A percentile compares a stretch with the other conserved stretches of the same genome.
These are phyloP conservation scores for Clarias fuscus DNA, from an alignment of 2,797 vertebrate genomes.

Conservation along the genomic window DNA sequence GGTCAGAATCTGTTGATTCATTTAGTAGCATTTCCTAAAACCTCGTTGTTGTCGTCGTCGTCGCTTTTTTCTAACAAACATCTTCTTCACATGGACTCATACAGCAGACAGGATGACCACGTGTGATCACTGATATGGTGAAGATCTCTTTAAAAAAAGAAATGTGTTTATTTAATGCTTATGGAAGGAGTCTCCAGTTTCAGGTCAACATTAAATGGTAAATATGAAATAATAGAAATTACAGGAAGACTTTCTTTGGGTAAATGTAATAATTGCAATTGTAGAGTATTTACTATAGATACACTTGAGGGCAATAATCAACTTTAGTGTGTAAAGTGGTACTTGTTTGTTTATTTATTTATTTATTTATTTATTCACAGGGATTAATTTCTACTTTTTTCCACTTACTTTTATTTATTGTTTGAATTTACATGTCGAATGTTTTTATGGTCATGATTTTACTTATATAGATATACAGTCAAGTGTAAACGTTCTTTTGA, in stretches of 20 bases:
- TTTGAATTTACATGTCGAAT: neutral
- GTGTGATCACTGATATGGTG: neutral
- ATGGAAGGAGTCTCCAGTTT: constrained; percentile 3
- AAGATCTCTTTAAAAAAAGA: neutral
- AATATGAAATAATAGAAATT: neutral
- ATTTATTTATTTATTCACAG: no score
- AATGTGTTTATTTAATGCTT: neutral
- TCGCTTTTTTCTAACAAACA: no score
- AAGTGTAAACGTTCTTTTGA: no score
- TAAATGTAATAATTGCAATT: no score
- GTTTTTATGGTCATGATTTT: neutral
- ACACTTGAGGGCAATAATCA: neutral
- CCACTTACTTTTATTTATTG: neutral
- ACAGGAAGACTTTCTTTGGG: neutral
- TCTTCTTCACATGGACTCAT: neutral
- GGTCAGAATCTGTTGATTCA: neutral
- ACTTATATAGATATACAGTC: neutral
- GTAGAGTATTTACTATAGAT: no score
- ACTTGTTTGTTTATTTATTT: no score
- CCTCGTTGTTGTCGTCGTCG: neutral
- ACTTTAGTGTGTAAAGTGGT: neutral
- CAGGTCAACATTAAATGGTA: neutral
- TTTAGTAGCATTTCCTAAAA: neutral
- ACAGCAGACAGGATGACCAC: neutral
- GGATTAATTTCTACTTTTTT: neutral